Base-by-base conservation (phyloP, 2,113 vertebrate species). In the Stictonetta naevosa region DNA sequence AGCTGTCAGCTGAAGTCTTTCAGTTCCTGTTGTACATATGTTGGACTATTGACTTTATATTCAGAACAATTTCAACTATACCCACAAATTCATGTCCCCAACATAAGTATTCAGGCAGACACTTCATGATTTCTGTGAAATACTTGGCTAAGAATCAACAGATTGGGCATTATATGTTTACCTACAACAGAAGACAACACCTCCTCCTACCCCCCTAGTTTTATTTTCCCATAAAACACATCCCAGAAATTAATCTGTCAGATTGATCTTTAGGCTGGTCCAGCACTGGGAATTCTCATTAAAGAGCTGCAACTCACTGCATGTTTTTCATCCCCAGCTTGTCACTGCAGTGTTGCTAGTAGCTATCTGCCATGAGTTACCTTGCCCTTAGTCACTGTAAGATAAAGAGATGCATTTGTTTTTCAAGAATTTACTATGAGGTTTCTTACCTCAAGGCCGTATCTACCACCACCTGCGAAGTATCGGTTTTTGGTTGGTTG, bases 151-250 rank as follows among this genome's bases (percentile, higher is more conserved):
- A 86, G 13, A 78, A 58, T 40, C 40, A 88, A 34, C 6, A 44
- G n/a, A 34, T 85, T 71, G 22, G 26, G 8, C 53, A 66, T 33
- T 58, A 8, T 14, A 92, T 12, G 8, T 64, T 46, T 34, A 78
- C 6, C 14, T 74, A 46, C 21, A 64, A 14, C 42, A 36, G 14
- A 86, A 59, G 10, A 21, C 1, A 11, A 72, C 12, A 46, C 23
- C 23, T 75, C n/a, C 42, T 86, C 63, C 9, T 0, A 1, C 3
- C 15, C 20, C 8, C 3, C 4, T 3, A 38, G 23, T 25, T 52
- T 52, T 52, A 25, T 52, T 52, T 52, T 52, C 50, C 23, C 66
- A 60, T 5, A 88, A 72, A 86, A 60, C 8, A 22, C 29, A 5
- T 42, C 15, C 8, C 20, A 64, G 29, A 85, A 93, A 75, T 28